Percentiles rank a stretch among this genome's conserved stretches.
These are phyloP conservation scores for Liodrosophila aerea DNA, from an alignment of 2,888 invertebrate genomes.

Conservation along the genomic window DNA sequence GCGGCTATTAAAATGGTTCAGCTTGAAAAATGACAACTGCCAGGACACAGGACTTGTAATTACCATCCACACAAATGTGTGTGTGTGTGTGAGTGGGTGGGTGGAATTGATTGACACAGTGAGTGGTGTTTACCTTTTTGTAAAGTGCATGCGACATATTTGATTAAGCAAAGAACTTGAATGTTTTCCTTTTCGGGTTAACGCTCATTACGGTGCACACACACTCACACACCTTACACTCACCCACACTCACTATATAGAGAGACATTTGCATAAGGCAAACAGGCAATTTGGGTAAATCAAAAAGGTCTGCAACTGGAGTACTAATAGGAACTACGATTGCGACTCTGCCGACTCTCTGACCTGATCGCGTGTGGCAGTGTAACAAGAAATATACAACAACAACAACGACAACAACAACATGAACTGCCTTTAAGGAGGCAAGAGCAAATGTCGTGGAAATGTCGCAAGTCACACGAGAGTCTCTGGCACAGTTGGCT, in stretches of 20 bases:
- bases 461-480: constrained; percentile 66
- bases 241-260: neutral
- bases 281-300: constrained; percentile 67
- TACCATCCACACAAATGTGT: constrained; percentile 29
- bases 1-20: constrained; percentile 53
- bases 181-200: constrained; percentile 64
- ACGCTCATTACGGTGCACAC: constrained; percentile 65
- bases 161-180: constrained; percentile 36
- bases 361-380: constrained; percentile 66
- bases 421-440: constrained; percentile 21
- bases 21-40: constrained; percentile 71
- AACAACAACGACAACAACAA: constrained; percentile 1
- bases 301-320: constrained; percentile 35
- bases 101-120: constrained; percentile 4
- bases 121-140: constrained; percentile 40
- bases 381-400: constrained; percentile 48
- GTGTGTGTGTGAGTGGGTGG: neutral
- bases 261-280: constrained; percentile 66
- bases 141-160: constrained; percentile 54
- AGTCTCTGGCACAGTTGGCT: constrained; percentile 51
- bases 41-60: constrained; percentile 58
- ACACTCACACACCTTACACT: constrained; percentile 4
- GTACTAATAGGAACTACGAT: constrained; percentile 18
- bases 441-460: constrained; percentile 54
- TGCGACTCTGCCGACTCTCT: constrained; percentile 26